These are phyloP conservation scores for Plectus sambesii DNA, from an alignment of 1,140 invertebrate species.

Conservation along the genomic window DNA sequence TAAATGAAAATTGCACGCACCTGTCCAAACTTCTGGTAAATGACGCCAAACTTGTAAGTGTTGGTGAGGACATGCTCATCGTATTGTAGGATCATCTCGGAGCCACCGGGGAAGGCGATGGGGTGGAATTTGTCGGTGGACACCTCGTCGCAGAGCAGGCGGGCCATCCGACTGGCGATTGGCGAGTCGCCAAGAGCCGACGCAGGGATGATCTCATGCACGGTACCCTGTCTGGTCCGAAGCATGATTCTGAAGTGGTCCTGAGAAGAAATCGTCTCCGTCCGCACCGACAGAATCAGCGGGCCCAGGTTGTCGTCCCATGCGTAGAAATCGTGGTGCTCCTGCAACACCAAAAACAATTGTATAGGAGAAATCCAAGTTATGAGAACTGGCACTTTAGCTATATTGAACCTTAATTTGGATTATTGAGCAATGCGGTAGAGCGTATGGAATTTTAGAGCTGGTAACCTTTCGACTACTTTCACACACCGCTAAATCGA, in stretches of 20 bases:
- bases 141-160: slow-evolving; percentile 74
- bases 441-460: too few species aligned
- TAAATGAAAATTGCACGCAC: too few species aligned
- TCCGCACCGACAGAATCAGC: slow-evolving; percentile 76
- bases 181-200: slow-evolving; percentile 58
- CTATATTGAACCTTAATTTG: too few species aligned
- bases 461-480: too few species aligned
- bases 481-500: too few species aligned
- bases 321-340: slow-evolving; percentile 83
- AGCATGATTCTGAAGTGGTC: slow-evolving; percentile 72
- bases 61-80: slow-evolving; percentile 91
- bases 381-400: too few species aligned
- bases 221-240: slow-evolving; percentile 45
- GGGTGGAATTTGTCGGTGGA: slow-evolving; percentile 72
- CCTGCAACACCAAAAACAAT: slow-evolving; percentile 56
- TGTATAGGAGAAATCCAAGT: slow-evolving; percentile 3
- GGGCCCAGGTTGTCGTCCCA: slow-evolving; percentile 71
- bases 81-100: slow-evolving; percentile 76
- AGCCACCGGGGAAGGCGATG: slow-evolving; percentile 74
- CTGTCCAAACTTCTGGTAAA: slow-evolving; percentile 84
- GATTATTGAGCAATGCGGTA: too few species aligned
- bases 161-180: slow-evolving; percentile 71
- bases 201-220: slow-evolving; percentile 47
- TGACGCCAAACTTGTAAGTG: slow-evolving; percentile 85
- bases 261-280: slow-evolving; percentile 69